A percentile compares a stretch with the other conserved stretches of the same genome.
Evolutionary conservation across 2,113 vertebrate genomes (phyloP).

Genomic region (Stictonetta naevosa): DNA sequence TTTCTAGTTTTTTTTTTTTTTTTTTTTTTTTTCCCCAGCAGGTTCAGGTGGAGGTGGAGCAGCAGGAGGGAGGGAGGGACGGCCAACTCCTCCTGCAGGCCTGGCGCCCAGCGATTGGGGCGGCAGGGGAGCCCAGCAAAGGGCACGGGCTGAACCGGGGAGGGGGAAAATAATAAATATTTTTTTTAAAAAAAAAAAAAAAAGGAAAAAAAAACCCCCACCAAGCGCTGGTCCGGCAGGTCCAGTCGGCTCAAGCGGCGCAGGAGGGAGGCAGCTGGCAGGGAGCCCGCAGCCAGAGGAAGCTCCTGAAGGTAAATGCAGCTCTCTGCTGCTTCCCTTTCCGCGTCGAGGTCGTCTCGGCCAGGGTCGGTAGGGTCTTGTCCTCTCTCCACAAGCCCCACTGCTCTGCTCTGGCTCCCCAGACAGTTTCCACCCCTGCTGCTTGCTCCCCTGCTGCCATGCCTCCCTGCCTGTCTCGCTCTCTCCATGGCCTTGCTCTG

Average conservation of each 20-base stretch:
- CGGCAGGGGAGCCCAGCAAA: not conserved
- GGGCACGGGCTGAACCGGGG: not conserved
- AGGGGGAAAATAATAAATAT: not conserved
- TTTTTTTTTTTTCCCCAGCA: not conserved
- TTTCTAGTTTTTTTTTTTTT: too few relatives aligned
- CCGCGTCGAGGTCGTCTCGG: fast-evolving
- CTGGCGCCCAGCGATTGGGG: constrained; percentile 26
- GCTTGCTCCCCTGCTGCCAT: not conserved
- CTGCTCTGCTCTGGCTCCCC: not conserved
- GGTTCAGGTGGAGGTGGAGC: constrained; percentile 59
- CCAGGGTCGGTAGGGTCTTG: not conserved
- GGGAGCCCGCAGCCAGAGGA: not conserved
- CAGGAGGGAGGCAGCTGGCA: not conserved
- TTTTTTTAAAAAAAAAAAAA: not conserved
- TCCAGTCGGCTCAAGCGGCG: not conserved
- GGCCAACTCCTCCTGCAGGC: not conserved
- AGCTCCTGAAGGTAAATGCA: constrained; percentile 20
- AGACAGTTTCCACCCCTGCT: not conserved
- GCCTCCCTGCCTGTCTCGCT: not conserved
- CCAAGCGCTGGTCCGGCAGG: not conserved
- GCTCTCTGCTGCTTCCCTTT: not conserved
- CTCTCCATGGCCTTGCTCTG: fast-evolving
- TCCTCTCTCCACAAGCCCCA: not conserved
- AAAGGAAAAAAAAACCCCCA: not conserved
- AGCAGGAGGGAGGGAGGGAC: not conserved